Evolutionary conservation across 2,888 invertebrate genomes (phyloP).

Genomic region (Phasia obesa): DNA sequence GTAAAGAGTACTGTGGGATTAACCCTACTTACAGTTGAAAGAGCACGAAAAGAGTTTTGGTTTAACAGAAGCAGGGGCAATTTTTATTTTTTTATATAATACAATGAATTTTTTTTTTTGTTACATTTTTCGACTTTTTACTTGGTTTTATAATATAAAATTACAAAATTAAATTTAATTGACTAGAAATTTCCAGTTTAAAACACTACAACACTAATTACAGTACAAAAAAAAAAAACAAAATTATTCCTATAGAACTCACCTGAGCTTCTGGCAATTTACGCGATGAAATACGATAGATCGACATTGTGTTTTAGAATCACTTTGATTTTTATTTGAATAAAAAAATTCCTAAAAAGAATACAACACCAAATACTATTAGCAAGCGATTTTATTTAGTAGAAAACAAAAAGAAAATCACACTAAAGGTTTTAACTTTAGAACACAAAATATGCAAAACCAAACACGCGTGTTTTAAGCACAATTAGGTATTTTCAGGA

Average conservation of each 20-base stretch:
- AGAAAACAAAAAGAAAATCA: neutral
- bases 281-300: slow-evolving; percentile 86
- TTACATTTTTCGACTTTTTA: neutral
- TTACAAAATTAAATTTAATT: too few relatives aligned
- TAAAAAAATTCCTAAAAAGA: slow-evolving; percentile 61
- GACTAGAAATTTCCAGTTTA: too few relatives aligned
- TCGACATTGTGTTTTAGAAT: slow-evolving; percentile 83
- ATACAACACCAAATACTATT: slow-evolving; percentile 11
- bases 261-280: slow-evolving; percentile 87
- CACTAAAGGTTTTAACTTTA: neutral
- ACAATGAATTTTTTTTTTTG: neutral
- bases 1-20: too few relatives aligned
- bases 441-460: neutral
- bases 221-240: neutral
- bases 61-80: neutral
- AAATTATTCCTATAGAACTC: slow-evolving; percentile 72
- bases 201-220: too few relatives aligned
- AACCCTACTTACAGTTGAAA: slow-evolving; percentile 57
- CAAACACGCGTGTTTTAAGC: slow-evolving; percentile 53
- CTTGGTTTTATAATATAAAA: too few relatives aligned
- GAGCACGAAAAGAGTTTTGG: slow-evolving; percentile 3
- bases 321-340: slow-evolving; percentile 56
- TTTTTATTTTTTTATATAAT: slow-evolving; percentile 33
- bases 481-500: neutral
- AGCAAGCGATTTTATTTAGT: neutral